A percentile compares a stretch with the other conserved stretches of the same genome.
These are phyloP conservation scores for Sminthurinus aureus DNA, from an alignment of 2,888 invertebrate genomes.

Conservation along the genomic window DNA sequence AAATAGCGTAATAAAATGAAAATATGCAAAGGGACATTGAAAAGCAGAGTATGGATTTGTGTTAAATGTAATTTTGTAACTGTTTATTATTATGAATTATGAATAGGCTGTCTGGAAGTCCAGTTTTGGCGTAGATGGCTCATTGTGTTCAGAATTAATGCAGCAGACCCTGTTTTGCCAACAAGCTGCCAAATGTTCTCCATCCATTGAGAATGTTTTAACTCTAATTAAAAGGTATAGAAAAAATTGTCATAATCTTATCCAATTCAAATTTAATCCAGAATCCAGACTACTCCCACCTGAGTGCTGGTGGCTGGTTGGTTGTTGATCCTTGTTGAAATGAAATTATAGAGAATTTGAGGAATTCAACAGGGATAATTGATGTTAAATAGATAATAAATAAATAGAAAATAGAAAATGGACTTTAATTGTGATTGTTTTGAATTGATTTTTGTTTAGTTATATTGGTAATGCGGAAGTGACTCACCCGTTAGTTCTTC, in stretches of 20 bases:
- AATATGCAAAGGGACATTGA: neutral
- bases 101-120: slow-evolving; percentile 66
- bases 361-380: too few relatives aligned
- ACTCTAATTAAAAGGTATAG: slow-evolving; percentile 72
- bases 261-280: too few relatives aligned
- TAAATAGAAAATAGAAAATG: too few relatives aligned
- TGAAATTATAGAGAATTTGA: too few relatives aligned
- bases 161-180: slow-evolving; percentile 78
- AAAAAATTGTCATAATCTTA: too few relatives aligned
- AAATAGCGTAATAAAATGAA: neutral
- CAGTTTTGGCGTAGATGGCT: slow-evolving; percentile 71
- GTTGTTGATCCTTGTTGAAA: too few relatives aligned
- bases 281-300: too few relatives aligned
- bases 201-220: slow-evolving; percentile 74
- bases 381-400: too few relatives aligned
- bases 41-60: neutral
- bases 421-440: too few relatives aligned
- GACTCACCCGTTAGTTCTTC: slow-evolving; percentile 73
- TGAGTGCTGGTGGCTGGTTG: too few relatives aligned
- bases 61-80: too few relatives aligned
- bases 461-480: slow-evolving; percentile 71
- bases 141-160: slow-evolving; percentile 72
- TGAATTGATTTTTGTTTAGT: slow-evolving; percentile 63
- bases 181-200: slow-evolving; percentile 74
- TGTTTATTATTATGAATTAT: neutral